A percentile compares a stretch with the other conserved stretches of the same genome.
Evolutionary conservation across 2,888 invertebrate species (phyloP).

Genomic region (Therioaphis trifolii): DNA sequence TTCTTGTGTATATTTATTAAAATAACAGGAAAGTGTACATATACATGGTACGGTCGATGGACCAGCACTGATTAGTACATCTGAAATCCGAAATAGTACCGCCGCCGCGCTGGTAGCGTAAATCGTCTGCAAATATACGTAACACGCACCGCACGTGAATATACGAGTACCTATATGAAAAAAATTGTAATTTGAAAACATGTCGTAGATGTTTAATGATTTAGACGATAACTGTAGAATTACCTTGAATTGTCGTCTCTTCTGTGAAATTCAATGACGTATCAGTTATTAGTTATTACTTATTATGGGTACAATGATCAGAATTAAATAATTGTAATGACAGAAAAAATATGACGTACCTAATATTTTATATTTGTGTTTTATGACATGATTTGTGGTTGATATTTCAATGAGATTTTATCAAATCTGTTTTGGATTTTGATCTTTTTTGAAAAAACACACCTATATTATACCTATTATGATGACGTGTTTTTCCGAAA

Average conservation of each 20-base stretch:
- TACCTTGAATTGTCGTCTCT: slow-evolving; percentile 6
- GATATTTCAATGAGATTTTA: background rate
- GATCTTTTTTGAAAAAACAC: too few relatives aligned
- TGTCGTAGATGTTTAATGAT: too few relatives aligned
- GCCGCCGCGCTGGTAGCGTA: too few relatives aligned
- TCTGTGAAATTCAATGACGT: background rate
- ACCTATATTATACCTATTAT: background rate
- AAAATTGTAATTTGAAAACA: background rate
- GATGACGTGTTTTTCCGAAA: background rate
- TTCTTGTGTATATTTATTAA: background rate
- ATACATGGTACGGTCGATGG: background rate
- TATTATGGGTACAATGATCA: background rate
- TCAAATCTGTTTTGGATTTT: background rate
- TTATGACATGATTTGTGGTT: background rate
- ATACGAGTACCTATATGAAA: background rate
- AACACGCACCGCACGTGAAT: background rate
- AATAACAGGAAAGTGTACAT: slow-evolving; percentile 5
- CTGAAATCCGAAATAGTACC: background rate
- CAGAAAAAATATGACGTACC: background rate
- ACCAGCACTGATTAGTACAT: slow-evolving; percentile 11
- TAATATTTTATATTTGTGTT: background rate
- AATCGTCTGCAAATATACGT: background rate
- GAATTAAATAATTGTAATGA: slow-evolving; percentile 17
- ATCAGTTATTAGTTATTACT: too few relatives aligned
- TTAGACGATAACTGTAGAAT: background rate